Percentiles rank a stretch among this genome's conserved stretches.
phyloP scores from a whole-genome alignment of 2,113 vertebrate species.

The Tachycineta bicolor region DNA sequence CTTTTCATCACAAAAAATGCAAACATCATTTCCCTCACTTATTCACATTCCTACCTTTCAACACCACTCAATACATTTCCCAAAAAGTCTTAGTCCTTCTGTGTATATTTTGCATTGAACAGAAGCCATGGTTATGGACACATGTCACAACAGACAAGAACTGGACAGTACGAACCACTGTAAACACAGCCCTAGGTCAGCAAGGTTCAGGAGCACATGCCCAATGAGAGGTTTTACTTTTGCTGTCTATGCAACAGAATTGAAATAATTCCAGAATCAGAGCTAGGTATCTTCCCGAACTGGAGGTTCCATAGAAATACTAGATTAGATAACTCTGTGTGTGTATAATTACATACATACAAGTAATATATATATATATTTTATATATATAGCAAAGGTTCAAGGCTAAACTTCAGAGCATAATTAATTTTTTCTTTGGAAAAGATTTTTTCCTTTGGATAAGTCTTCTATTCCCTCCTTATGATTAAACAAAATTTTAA shows the following conservation, averaged over 20 bases:
- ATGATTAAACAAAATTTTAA: background rate
- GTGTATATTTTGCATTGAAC: background rate
- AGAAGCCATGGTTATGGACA: background rate
- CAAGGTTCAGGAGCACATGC: background rate
- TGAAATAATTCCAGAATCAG: background rate
- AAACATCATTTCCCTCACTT: background rate
- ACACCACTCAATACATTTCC: background rate
- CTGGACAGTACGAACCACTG: background rate
- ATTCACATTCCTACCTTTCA: background rate
- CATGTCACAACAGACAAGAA: background rate
- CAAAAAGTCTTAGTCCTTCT: background rate
- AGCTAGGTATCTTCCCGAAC: background rate
- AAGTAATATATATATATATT: background rate
- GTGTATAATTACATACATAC: background rate
- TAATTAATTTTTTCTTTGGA: background rate
- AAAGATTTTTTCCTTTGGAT: background rate
- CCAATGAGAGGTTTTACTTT: background rate
- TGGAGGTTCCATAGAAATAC: background rate
- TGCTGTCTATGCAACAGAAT: background rate
- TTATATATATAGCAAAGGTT: background rate
- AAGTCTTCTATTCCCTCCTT: background rate
- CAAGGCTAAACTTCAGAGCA: background rate
- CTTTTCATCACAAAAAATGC: background rate
- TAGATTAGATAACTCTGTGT: background rate
- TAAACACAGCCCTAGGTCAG: background rate